phyloP scores from a whole-genome alignment of 2,888 invertebrate species.

The Dione juno region DNA sequence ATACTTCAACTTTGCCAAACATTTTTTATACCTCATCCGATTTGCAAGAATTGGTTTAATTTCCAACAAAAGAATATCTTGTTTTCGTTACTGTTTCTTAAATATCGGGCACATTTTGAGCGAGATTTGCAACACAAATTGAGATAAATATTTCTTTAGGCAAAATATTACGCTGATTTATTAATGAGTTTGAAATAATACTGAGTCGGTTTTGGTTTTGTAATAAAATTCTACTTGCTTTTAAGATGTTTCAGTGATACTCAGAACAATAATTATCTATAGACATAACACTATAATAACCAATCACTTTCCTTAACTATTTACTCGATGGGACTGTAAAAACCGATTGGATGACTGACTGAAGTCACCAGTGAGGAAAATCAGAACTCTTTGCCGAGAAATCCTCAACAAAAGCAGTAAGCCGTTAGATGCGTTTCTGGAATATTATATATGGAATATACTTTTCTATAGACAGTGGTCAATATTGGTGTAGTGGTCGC shows the following conservation, averaged over 20 bases:
- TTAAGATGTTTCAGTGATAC: background rate
- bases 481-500: no score
- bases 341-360: no score
- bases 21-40: slow-evolving; percentile 5
- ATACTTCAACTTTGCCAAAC: background rate
- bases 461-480: no score
- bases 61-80: slow-evolving; percentile 36
- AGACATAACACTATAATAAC: no score
- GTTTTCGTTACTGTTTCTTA: slow-evolving; percentile 25
- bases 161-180: slow-evolving; percentile 30
- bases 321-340: no score
- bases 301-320: no score
- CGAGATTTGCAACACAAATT: slow-evolving; percentile 38
- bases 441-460: no score
- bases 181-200: slow-evolving; percentile 33
- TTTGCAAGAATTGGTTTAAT: slow-evolving; percentile 26
- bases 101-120: slow-evolving; percentile 32
- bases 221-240: background rate
- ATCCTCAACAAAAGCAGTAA: no score
- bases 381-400: no score
- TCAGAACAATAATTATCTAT: background rate
- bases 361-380: no score
- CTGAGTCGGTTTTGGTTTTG: background rate
- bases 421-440: no score
- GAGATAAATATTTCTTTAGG: slow-evolving; percentile 31